phyloP scores from a whole-genome alignment of 2,888 invertebrate genomes.

The Itoplectis maculator region DNA sequence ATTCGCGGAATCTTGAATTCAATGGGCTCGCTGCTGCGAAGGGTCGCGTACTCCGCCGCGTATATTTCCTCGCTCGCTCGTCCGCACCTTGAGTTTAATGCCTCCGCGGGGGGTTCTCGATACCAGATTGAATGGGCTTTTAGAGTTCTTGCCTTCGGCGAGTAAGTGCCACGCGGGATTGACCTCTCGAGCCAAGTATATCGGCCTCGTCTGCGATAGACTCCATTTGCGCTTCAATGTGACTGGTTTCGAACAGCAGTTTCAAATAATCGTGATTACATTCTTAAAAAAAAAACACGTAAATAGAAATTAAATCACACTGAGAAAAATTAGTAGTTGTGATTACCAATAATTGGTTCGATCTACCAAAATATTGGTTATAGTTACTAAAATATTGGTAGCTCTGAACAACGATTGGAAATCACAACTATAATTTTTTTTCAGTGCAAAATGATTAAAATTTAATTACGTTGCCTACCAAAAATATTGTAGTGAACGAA shows the following conservation, averaged over 20 bases:
- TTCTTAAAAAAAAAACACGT: neutral
- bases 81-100: slow-evolving; percentile 5
- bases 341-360: no score
- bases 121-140: slow-evolving; percentile 47
- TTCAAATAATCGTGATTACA: neutral
- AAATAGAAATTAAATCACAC: neutral
- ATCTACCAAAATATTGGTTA: no score
- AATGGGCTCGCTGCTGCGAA: slow-evolving; percentile 22
- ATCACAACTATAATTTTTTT: no score
- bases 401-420: no score
- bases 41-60: slow-evolving; percentile 24
- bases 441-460: no score
- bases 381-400: no score
- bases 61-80: slow-evolving; percentile 12
- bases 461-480: no score
- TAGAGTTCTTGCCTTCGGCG: slow-evolving; percentile 40
- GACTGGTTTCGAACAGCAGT: neutral
- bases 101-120: neutral
- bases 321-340: no score
- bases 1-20: slow-evolving; percentile 24
- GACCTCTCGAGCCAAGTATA: slow-evolving; percentile 12
- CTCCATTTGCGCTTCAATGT: neutral
- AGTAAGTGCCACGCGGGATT: slow-evolving; percentile 51
- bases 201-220: neutral
- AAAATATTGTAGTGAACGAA: no score